phyloP scores from a whole-genome alignment of 1,140 invertebrate species.

The Ceratosolen solmsi region DNA sequence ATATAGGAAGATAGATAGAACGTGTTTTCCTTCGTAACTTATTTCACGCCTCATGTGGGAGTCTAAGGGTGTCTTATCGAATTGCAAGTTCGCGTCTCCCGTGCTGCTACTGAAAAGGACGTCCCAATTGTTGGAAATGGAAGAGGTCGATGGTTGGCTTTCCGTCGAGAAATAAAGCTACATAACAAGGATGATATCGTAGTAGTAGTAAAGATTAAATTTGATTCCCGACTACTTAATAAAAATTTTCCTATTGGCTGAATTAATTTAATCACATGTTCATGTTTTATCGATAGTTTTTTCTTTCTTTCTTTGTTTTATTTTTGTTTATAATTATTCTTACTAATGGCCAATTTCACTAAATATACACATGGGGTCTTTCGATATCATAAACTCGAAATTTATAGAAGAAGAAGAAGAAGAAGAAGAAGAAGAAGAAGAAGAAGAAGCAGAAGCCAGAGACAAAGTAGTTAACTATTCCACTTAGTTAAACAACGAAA shows the following conservation, averaged over 20 bases:
- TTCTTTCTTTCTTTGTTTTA: background rate
- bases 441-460: background rate
- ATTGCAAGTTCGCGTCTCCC: slow-evolving; percentile 10
- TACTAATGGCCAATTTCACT: background rate
- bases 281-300: background rate
- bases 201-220: background rate
- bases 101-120: background rate
- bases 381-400: background rate
- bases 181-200: slow-evolving; percentile 3
- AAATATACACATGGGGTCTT: background rate
- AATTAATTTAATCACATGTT: background rate
- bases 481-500: background rate
- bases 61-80: slow-evolving; percentile 43
- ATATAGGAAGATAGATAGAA: background rate
- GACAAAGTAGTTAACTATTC: slow-evolving; percentile 3
- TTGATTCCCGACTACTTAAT: background rate
- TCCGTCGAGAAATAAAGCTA: background rate
- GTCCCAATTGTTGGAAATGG: background rate
- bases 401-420: background rate
- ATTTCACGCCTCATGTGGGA: slow-evolving; percentile 50
- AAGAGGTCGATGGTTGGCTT: slow-evolving; percentile 6
- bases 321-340: background rate
- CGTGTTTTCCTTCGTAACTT: slow-evolving; percentile 48
- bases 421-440: no score
- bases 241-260: background rate